Evolutionary conservation across 1,140 invertebrate species (phyloP).

Genomic region (Lineus longissimus): DNA sequence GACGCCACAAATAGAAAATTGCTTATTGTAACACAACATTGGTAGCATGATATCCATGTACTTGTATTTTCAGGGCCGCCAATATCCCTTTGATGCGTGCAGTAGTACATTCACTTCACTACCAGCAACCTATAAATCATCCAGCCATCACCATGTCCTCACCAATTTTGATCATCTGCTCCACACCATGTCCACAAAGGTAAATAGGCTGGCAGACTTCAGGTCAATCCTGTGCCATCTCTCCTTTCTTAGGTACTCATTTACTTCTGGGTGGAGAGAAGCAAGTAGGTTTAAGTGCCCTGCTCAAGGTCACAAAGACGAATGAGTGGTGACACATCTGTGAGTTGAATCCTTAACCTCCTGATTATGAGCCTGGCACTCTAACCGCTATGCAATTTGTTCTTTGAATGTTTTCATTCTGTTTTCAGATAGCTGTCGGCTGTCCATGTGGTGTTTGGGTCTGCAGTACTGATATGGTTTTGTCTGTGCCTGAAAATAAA

Average conservation of each 20-base stretch:
- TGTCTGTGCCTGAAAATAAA: conserved; percentile 35
- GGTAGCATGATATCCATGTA: too few species aligned
- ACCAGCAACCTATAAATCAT: conserved; percentile 24
- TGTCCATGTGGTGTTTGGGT: conserved; percentile 55
- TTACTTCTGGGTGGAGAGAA: too few species aligned
- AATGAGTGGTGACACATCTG: too few species aligned
- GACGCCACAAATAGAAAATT: too few species aligned
- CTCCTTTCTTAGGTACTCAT: neutral
- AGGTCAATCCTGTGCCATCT: neutral
- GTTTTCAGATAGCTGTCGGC: conserved; percentile 40
- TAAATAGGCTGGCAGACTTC: conserved; percentile 11
- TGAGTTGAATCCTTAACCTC: too few species aligned
- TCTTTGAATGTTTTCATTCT: neutral
- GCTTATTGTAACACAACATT: too few species aligned
- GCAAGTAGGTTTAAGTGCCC: too few species aligned
- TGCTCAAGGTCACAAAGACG: too few species aligned
- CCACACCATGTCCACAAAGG: conserved; percentile 41
- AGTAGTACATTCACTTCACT: conserved; percentile 50
- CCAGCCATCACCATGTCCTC: conserved; percentile 35
- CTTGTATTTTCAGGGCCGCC: conserved; percentile 38
- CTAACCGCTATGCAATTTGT: too few species aligned
- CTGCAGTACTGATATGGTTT: conserved; percentile 55
- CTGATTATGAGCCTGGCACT: neutral
- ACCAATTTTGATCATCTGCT: conserved; percentile 44
- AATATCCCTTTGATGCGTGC: conserved; percentile 51